Conservation (phyloP, 2,113 vertebrate species). For the Melanotaenia duboulayi region DNA sequence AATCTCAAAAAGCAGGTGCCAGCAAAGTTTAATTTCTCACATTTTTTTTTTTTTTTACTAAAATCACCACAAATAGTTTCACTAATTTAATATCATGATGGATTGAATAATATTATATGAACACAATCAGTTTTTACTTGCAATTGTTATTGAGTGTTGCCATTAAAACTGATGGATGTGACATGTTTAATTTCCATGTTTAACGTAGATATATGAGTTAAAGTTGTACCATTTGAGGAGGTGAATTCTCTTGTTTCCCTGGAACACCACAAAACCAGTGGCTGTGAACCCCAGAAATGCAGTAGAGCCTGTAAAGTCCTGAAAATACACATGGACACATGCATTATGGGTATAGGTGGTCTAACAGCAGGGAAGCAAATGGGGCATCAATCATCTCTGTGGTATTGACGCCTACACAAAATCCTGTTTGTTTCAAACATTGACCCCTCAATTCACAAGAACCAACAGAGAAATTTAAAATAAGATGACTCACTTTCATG, state of each 20-base stretch:
- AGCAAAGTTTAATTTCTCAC: too few species aligned
- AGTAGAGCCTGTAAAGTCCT: slow-evolving; percentile 94
- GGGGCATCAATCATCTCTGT: slow-evolving; percentile 36
- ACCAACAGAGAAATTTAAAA: not conserved
- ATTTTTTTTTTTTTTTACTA: too few species aligned
- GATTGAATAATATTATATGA: not conserved
- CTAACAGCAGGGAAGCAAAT: slow-evolving; percentile 17
- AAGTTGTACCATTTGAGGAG: slow-evolving; percentile 92
- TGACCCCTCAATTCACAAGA: slow-evolving; percentile 16
- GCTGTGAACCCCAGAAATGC: slow-evolving; percentile 98
- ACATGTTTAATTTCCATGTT: not conserved
- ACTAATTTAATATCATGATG: too few species aligned
- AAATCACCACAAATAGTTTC: too few species aligned
- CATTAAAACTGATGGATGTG: not conserved
- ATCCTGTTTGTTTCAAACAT: slow-evolving; percentile 13
- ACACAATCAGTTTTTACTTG: not conserved
- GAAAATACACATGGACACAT: slow-evolving; percentile 43
- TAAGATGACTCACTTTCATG: not conserved
- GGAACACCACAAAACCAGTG: slow-evolving; percentile 97
- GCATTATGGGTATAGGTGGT: slow-evolving; percentile 30
- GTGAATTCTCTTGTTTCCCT: slow-evolving; percentile 98
- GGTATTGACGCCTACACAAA: slow-evolving; percentile 14
- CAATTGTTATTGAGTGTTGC: not conserved
- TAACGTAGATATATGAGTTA: not conserved
- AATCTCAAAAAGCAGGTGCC: too few species aligned